Percentiles rank a stretch among this genome's conserved stretches.
These are phyloP conservation scores for Parauchenoglanis punctatus DNA, from an alignment of 2,797 vertebrate species.

Conservation along the genomic window DNA sequence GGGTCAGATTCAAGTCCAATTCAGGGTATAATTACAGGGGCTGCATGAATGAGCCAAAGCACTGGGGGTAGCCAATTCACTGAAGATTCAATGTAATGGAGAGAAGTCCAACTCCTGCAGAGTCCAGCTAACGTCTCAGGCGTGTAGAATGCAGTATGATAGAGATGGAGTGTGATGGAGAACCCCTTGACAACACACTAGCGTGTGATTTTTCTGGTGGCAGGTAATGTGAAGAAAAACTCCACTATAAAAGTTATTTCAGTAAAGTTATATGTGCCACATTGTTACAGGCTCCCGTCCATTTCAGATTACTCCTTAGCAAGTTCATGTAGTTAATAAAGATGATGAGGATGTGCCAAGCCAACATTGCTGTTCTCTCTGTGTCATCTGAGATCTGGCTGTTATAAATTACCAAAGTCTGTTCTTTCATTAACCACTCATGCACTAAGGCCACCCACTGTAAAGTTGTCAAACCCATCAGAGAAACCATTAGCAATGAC, in stretches of 20 bases:
- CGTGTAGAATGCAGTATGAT: too few relatives aligned
- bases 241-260: background rate
- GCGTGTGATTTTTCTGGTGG: background rate
- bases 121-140: background rate
- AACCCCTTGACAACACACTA: background rate
- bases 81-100: background rate
- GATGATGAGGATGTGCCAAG: background rate
- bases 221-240: background rate
- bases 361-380: background rate
- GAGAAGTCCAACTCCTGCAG: background rate
- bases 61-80: background rate
- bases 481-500: slow-evolving; percentile 38
- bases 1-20: background rate
- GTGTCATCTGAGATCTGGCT: background rate
- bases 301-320: background rate
- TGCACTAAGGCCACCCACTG: background rate
- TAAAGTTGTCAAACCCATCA: slow-evolving; percentile 32
- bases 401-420: slow-evolving; percentile 37
- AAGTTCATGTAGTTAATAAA: background rate
- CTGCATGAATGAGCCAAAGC: background rate
- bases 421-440: slow-evolving; percentile 35
- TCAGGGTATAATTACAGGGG: background rate
- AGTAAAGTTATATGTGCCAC: background rate
- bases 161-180: background rate
- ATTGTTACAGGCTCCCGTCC: background rate